These are phyloP conservation scores for Cottoperca gobio DNA, from an alignment of 2,797 vertebrate species.

Conservation along the genomic window DNA sequence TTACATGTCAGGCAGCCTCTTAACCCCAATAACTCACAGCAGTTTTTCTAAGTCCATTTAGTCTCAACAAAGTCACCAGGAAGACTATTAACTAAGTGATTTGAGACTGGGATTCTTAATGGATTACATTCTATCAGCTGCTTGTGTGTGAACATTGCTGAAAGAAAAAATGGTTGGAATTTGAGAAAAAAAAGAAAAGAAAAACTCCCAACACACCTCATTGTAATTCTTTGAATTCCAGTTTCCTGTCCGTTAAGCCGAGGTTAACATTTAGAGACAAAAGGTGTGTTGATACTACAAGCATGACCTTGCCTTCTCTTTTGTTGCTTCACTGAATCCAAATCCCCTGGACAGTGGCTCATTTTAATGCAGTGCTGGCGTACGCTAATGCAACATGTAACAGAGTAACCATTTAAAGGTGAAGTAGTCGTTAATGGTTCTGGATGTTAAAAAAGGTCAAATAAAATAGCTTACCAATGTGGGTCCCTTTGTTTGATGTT, in stretches of 20 bases:
- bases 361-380: conserved; percentile 5
- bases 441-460: background rate
- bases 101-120: conserved; percentile 3
- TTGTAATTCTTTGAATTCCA: conserved; percentile 78
- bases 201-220: conserved; percentile 40
- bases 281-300: conserved; percentile 59
- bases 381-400: background rate
- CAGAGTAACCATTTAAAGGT: background rate
- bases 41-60: conserved; percentile 5
- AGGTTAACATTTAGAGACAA: conserved; percentile 71
- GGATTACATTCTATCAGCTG: conserved; percentile 38
- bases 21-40: conserved; percentile 19
- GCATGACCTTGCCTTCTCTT: conserved; percentile 42
- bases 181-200: conserved; percentile 44
- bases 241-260: conserved; percentile 49
- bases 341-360: conserved; percentile 36
- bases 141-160: conserved; percentile 29
- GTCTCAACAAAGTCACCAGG: conserved; percentile 24
- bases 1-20: conserved; percentile 26
- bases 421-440: background rate
- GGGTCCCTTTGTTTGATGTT: background rate
- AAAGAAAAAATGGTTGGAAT: conserved; percentile 65
- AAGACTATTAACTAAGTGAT: background rate
- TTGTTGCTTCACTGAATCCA: conserved; percentile 44
- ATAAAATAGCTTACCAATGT: background rate